Base-by-base conservation (phyloP, 2,113 vertebrate species). In the Mustela nigripes region DNA sequence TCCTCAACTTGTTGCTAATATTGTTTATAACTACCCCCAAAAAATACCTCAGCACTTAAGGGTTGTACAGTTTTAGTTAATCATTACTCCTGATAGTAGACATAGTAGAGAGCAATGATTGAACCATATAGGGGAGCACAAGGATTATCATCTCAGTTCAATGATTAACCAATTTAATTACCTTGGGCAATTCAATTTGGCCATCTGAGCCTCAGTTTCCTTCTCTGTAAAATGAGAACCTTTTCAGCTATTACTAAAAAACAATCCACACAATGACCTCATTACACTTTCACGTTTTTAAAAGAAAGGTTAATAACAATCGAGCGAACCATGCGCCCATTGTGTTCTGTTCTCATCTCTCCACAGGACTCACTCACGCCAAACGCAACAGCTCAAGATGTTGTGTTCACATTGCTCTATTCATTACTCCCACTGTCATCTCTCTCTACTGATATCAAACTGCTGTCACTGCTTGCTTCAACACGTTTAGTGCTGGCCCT, bases 1-100 rank as follows among this genome's bases (percentile, higher is more conserved):
- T 63, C 69, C 2, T 89, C 50, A 95, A 31, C 67, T 76, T 90
- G 80, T 90, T 92, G 69, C 74, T 96, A 91, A 95, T 87, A 88
- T 58, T n/a, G 11, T 78, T 86, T 94, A 89, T 39, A 92, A 83
- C 6, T 60, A 83, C 42, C 5, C 24, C 21, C 78, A 91, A 67
- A 94, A 12, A 79, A 84, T 16, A 42, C 19, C 26, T 45, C 8
- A 21, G 60, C 60, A 73, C 21, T 58, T 89, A 15, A 50, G 42
- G 50, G 87, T 81, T 78, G 56, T 80, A 71, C 78, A 12, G 15
- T 62, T 74, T 62, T 78, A 94, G 53, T 24, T 73, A 76, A 67
- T 58, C 65, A 84, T 58, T 62, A 69, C 36, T 95, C 45, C 62
- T 48, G 60, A 73, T 50, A 19, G 33, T 11, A 53, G 50, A 16